Evolutionary conservation across 2,113 vertebrate genomes (phyloP), one percentile per base, ranked within the genome.

Genomic region (Romanogobio albipinnatus): DNA sequence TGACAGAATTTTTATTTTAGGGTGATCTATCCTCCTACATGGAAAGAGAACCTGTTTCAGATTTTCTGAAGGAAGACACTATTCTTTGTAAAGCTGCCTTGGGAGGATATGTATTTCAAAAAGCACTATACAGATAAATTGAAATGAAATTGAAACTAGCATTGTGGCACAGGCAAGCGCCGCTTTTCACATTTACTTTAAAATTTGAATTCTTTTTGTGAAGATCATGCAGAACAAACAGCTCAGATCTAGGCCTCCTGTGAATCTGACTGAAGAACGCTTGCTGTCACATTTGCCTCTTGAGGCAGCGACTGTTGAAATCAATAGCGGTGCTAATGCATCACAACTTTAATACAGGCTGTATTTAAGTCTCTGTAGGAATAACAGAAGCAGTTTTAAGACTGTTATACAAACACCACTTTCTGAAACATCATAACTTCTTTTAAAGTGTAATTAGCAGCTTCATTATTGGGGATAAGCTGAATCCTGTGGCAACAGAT

Each of bases 381-480:
- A 56, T 39, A 77, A 58, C 5, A 74, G 29, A 58, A 58, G 51
- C 75, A 39, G 19, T 14, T 24, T 9, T 62, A 15, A 47, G 43
- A 74, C 71, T 73, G 39, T n/a, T 73, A 74, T 26, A 47, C 47
- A 76, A 77, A 77, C 9, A 36, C 17, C 56, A 56, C 51, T 77
- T 13, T 77, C 29, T 13, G 5, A 58, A 36, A 77, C 17, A 36
- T 11, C 29, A 76, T 11, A 76, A 56, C 8, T 58, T 58, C 9
- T 33, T 22, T 76, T 76, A 76, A 76, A 39, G 51, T 53, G 62
- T 43, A 79, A 62, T 49, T 58, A 86, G 61, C 17, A 78, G 36
- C 22, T 53, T 36, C 22, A 24, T 86, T 83, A 77, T 66, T 64
- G 17, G 74, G 56, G 14, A 15, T 45, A 14, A 84, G 43, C 58